Conservation (phyloP, 2,888 invertebrate species). For the Elmis aenea region DNA sequence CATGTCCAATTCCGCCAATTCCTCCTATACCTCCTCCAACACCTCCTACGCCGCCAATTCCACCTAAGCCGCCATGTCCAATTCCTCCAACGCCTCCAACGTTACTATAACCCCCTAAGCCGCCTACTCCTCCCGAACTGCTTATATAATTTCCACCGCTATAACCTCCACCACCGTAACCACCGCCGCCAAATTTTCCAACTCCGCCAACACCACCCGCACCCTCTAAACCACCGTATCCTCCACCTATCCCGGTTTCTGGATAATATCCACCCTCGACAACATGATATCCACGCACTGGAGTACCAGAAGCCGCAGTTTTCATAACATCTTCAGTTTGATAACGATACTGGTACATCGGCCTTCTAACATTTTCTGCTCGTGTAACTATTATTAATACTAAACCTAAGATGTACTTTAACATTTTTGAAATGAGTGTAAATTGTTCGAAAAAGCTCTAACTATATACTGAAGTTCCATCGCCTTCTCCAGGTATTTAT, state of each 20-base stretch:
- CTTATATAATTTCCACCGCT: conserved; percentile 25
- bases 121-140: conserved; percentile 16
- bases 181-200: conserved; percentile 33
- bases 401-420: conserved; percentile 14
- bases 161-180: conserved; percentile 36
- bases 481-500: conserved; percentile 7
- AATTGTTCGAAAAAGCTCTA: conserved; percentile 3
- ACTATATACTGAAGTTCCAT: neutral
- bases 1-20: conserved; percentile 43
- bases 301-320: conserved; percentile 38
- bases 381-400: conserved; percentile 10
- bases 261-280: conserved; percentile 58
- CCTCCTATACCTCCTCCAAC: conserved; percentile 38
- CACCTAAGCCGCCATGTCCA: conserved; percentile 24
- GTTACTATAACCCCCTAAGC: conserved; percentile 29
- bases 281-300: conserved; percentile 53
- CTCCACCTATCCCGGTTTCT: conserved; percentile 21
- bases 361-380: conserved; percentile 24
- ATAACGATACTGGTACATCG: conserved; percentile 41
- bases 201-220: conserved; percentile 29
- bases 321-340: conserved; percentile 44
- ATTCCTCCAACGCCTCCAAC: conserved; percentile 38
- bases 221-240: conserved; percentile 39
- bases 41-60: conserved; percentile 17
- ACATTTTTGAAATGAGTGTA: conserved; percentile 15